Base-by-base conservation (phyloP, 2,888 invertebrate species). In the Calameuta pallipes region DNA sequence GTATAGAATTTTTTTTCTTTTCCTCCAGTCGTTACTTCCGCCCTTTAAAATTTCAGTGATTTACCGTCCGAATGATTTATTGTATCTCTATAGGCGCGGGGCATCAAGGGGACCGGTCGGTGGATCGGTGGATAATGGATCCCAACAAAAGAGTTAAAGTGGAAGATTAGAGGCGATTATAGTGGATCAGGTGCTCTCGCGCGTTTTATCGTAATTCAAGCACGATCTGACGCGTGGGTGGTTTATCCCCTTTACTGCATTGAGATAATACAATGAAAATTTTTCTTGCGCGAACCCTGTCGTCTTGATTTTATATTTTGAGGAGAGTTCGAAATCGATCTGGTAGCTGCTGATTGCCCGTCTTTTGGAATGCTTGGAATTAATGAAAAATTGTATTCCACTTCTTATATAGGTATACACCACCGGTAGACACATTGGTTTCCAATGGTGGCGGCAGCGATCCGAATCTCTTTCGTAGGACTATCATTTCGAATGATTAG, bases 111-210 rank as follows among this genome's bases (percentile, higher is more conserved):
- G 13, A 69, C 23, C 69, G 79, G 70, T 76, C 76, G 79, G 75
- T 74, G 78, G 76, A 37, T 37, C 36, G 15, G 31, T 34, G 77
- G 85, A 82, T 86, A 85, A 87, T 85, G 80, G 56, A 56, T 56
- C 85, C 86, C 81, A 87, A 87, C 85, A 88, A 89, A 88, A 87
- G 87, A 84, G 87, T 56, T 86, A 90, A 90, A 91, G 91, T 91
- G 91, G 91, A 91, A 91, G 91, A 91, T 91, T 91, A 91, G 90
- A 88, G 90, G 87, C 88, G 89, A 91, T 91, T 91, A 91, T 90
- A 88, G 86, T 86, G 87, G 86, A 89, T 90, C 89, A 89, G 88
- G 88, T 90, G 90, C 87, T 89, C 88, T 84, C 86, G 84, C 84
- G 86, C 79, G 73, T 86, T 87, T 83, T 88, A 85, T 84, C 90